phyloP scores from a whole-genome alignment of 1,140 invertebrate genomes.

The Drosophila nikananu region DNA sequence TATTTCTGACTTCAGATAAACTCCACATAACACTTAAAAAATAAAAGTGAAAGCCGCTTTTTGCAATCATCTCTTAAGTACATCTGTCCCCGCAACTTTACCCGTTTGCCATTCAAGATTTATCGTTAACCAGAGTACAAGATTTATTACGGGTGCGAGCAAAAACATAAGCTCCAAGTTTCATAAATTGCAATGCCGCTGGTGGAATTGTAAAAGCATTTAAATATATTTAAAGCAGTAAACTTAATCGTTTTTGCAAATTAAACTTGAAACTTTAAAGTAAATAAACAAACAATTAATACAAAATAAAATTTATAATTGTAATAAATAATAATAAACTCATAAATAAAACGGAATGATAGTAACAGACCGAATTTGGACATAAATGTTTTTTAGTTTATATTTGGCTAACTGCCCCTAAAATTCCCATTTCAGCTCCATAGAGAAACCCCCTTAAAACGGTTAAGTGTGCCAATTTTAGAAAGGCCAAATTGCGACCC shows the following conservation, averaged over 20 bases:
- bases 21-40: slow-evolving; percentile 6
- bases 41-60: slow-evolving; percentile 32
- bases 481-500: slow-evolving; percentile 35
- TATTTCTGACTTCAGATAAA: background rate
- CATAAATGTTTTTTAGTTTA: background rate
- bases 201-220: slow-evolving; percentile 22
- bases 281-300: background rate
- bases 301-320: background rate
- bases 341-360: background rate
- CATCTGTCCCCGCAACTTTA: slow-evolving; percentile 27
- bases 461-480: slow-evolving; percentile 40
- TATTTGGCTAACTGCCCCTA: slow-evolving; percentile 8
- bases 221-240: background rate
- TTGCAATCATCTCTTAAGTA: slow-evolving; percentile 23
- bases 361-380: background rate
- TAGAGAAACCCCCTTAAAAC: background rate
- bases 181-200: slow-evolving; percentile 18
- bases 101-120: slow-evolving; percentile 34
- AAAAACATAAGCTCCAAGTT: slow-evolving; percentile 26
- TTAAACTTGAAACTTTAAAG: background rate
- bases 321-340: background rate
- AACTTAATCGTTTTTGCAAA: slow-evolving; percentile 8
- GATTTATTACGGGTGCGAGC: slow-evolving; percentile 37
- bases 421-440: slow-evolving; percentile 2
- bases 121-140: slow-evolving; percentile 24